Evolutionary conservation across 2,797 vertebrate genomes (phyloP), one percentile per base, ranked within the genome.

Genomic region (Tragopan temminckii): DNA sequence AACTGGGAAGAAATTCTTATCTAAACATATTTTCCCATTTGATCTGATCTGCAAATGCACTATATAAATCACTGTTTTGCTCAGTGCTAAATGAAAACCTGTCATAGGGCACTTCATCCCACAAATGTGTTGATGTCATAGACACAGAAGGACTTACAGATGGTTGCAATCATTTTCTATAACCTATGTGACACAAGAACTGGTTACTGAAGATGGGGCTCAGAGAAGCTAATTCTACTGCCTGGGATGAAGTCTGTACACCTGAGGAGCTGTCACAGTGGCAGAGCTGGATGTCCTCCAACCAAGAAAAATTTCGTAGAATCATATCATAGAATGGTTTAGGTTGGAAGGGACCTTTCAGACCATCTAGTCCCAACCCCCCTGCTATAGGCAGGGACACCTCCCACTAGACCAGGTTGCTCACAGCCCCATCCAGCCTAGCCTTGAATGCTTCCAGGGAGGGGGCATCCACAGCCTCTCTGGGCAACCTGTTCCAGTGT

Each of bases 201-300:
- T 5, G 4, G 2, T 31, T 33, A 36, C 5, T 52, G 8, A 52
- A 33, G 70, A 21, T 5, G 1, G 25, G 13, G 13, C 48, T 52
- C 0, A 0, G 15, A 21, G 9, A 40, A 53, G 11, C 7, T 11
- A 27, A 0, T 40, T 19, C 18, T 57, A 15, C 45, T 87, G 21
- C 24, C 53, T 61, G 13, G 48, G 38, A 46, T 55, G 25, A 25
- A 31, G 17, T 17, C 19, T 53, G n/a, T 11, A 23, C 72, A 9
- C 13, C 14, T 38, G 31, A 25, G 48, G 38, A 55, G 14, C 1
- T 45, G 43, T 58, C 11, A 5, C 2, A 55, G 33, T 13, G 23
- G 8, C 16, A 79, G 21, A 75, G 23, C 27, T 38, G 9, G 63
- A 25, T 31, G 11, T 11, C 5, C 58, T 55, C 21, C 35, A 81